phyloP scores from a whole-genome alignment of 2,113 vertebrate genomes.

The Cyprinodon brontotheroides region DNA sequence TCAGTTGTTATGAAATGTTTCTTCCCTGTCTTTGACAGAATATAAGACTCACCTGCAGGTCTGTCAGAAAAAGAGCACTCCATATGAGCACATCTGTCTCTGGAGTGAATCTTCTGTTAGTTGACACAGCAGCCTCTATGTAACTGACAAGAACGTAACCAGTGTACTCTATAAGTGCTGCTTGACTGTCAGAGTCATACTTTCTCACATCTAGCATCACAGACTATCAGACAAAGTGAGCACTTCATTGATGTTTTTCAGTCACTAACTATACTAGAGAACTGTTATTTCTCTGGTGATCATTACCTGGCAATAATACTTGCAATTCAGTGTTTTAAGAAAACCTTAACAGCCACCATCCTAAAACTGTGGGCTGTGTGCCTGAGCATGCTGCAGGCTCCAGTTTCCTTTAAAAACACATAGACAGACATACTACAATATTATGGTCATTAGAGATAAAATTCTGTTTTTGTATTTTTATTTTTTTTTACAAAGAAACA shows the following conservation, averaged over 20 bases:
- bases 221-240: not conserved
- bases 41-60: constrained; percentile 28
- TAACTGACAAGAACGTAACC: constrained; percentile 9
- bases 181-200: not conserved
- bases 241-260: not conserved
- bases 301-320: not conserved
- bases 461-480: not conserved
- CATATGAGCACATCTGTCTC: constrained; percentile 21
- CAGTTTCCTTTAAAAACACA: not conserved
- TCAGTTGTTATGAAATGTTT: constrained; percentile 32
- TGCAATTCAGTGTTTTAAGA: not conserved
- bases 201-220: not conserved
- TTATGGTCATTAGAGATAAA: not conserved
- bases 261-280: not conserved
- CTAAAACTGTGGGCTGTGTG: not conserved
- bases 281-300: not conserved
- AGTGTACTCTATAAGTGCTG: not conserved
- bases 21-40: constrained; percentile 28
- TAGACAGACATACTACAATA: not conserved
- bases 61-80: constrained; percentile 10
- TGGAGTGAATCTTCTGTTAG: not conserved
- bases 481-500: not conserved
- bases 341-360: not conserved
- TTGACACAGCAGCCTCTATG: not conserved
- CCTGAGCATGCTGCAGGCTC: not conserved